These are phyloP conservation scores for Anastatus disparis DNA, from an alignment of 1,140 invertebrate species.

Conservation along the genomic window DNA sequence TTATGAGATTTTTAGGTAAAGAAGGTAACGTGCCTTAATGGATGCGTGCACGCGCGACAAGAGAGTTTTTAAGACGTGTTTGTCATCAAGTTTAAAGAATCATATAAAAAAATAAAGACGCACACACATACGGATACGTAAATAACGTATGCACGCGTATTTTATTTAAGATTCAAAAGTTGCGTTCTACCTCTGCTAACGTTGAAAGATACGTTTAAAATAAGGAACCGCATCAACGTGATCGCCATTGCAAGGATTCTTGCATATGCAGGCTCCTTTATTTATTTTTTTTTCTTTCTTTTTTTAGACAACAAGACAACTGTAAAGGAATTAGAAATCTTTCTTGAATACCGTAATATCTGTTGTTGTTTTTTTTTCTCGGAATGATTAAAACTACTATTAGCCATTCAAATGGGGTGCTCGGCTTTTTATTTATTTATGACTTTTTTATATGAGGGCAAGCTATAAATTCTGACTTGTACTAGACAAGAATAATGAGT, in stretches of 20 bases:
- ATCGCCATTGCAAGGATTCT: slow-evolving; percentile 54
- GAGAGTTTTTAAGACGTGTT: slow-evolving; percentile 25
- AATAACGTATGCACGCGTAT: too few relatives aligned
- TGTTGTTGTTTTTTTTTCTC: too few relatives aligned
- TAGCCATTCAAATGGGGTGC: neutral
- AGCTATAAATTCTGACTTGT: too few relatives aligned
- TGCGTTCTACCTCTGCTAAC: slow-evolving; percentile 46
- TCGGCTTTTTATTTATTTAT: neutral
- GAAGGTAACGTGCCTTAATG: slow-evolving; percentile 8
- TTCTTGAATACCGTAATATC: slow-evolving; percentile 40
- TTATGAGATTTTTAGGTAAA: slow-evolving; percentile 35
- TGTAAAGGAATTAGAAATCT: slow-evolving; percentile 23
- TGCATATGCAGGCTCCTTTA: slow-evolving; percentile 16
- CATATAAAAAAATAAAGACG: too few relatives aligned
- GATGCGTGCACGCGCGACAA: neutral
- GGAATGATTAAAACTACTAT: slow-evolving; percentile 42
- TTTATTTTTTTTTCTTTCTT: neutral
- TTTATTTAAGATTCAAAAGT: slow-evolving; percentile 56
- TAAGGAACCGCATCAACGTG: slow-evolving; percentile 58
- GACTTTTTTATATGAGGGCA: too few relatives aligned
- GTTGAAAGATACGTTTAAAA: slow-evolving; percentile 64
- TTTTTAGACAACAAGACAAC: too few relatives aligned
- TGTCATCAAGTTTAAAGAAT: too few relatives aligned
- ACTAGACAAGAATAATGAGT: too few relatives aligned
- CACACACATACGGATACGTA: too few relatives aligned